Conservation (phyloP, 1,140 invertebrate species). For the Calliphora vicina region DNA sequence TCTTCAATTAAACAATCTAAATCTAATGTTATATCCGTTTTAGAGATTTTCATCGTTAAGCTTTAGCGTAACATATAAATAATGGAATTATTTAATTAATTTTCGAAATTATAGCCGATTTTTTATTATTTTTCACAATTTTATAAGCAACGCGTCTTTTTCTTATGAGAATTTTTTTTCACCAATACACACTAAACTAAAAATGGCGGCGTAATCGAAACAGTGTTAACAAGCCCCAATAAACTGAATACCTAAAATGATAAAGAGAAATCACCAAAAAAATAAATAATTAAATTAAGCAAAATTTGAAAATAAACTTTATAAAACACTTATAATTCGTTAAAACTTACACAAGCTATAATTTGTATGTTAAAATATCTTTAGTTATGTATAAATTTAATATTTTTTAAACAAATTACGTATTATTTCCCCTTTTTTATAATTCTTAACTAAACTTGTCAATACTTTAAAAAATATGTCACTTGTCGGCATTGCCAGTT, state of each 20-base stretch:
- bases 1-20: constrained; percentile 75
- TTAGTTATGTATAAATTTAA: too few relatives aligned
- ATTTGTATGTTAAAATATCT: too few relatives aligned
- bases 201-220: constrained; percentile 1
- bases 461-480: neutral
- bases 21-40: constrained; percentile 65
- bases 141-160: neutral
- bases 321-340: too few relatives aligned
- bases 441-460: too few relatives aligned
- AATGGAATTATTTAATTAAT: neutral
- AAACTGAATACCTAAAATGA: too few relatives aligned
- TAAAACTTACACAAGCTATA: too few relatives aligned
- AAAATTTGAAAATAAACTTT: too few relatives aligned
- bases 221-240: neutral
- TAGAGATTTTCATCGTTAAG: constrained; percentile 51
- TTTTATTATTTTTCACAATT: neutral
- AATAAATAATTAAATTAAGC: too few relatives aligned
- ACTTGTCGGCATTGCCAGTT: neutral
- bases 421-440: too few relatives aligned
- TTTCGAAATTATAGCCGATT: neutral
- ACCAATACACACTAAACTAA: neutral
- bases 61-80: neutral
- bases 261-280: too few relatives aligned
- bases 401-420: too few relatives aligned
- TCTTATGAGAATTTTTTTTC: neutral